These are phyloP conservation scores for Ciconia maguari DNA, from an alignment of 2,113 vertebrate species.

Conservation along the genomic window DNA sequence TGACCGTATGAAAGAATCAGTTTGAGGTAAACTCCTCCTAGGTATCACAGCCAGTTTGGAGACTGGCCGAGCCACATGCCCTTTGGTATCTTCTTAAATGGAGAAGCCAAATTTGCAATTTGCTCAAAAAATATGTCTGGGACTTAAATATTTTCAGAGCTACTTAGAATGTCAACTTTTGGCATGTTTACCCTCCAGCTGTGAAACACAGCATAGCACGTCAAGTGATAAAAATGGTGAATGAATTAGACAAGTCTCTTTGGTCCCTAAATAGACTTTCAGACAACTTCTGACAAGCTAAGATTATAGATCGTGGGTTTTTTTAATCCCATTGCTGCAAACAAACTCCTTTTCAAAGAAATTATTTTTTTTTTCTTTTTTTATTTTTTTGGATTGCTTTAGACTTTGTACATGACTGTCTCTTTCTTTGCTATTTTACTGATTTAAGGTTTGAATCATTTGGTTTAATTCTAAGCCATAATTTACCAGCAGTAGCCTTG, in stretches of 20 bases:
- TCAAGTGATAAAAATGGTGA: conserved; percentile 50
- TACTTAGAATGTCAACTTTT: conserved; percentile 61
- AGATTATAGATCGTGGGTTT: background rate
- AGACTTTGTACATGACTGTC: background rate
- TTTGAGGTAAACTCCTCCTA: conserved; percentile 46
- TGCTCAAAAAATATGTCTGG: conserved; percentile 61
- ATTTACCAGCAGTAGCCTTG: conserved; percentile 63
- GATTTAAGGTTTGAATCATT: conserved; percentile 27
- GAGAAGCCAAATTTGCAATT: conserved; percentile 57
- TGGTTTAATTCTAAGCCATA: conserved; percentile 66
- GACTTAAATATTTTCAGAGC: conserved; percentile 62
- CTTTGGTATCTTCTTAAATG: conserved; percentile 53
- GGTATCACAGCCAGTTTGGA: conserved; percentile 53
- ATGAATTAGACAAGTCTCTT: conserved; percentile 40
- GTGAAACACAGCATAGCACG: conserved; percentile 34
- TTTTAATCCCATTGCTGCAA: background rate
- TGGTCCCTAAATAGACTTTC: conserved; percentile 14
- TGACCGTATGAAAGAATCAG: conserved; percentile 48
- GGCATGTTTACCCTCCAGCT: conserved; percentile 59
- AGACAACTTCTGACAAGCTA: conserved; percentile 18
- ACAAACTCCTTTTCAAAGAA: background rate
- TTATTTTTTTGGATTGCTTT: background rate
- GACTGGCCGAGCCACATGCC: conserved; percentile 45
- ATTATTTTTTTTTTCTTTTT: background rate
- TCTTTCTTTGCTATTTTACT: conserved; percentile 31